Percentiles rank a stretch among this genome's conserved stretches.
These are phyloP conservation scores for Theocolax elegans DNA, from an alignment of 1,140 invertebrate genomes.

Conservation along the genomic window DNA sequence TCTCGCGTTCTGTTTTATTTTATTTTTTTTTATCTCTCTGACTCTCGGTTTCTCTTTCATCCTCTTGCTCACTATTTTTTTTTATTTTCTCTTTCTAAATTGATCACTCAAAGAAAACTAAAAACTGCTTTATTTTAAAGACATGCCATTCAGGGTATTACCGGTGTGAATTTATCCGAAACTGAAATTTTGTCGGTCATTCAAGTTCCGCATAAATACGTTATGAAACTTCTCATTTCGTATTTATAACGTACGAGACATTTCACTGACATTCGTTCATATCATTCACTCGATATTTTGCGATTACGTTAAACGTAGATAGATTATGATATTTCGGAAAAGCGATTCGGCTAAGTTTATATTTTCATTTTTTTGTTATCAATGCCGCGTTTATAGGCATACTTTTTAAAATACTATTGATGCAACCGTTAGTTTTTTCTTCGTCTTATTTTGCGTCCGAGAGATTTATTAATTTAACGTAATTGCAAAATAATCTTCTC, in stretches of 20 bases:
- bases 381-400: conserved; percentile 12
- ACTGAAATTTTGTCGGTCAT: conserved; percentile 63
- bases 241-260: conserved; percentile 39
- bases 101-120: conserved; percentile 42
- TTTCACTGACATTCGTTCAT: conserved; percentile 53
- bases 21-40: conserved; percentile 47
- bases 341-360: conserved; percentile 18
- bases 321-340: conserved; percentile 34
- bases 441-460: conserved; percentile 16
- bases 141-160: conserved; percentile 70
- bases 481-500: conserved; percentile 49
- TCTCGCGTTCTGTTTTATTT: conserved; percentile 44
- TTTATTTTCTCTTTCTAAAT: conserved; percentile 30
- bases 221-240: conserved; percentile 43
- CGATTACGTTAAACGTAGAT: conserved; percentile 35
- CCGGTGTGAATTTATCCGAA: conserved; percentile 67
- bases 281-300: conserved; percentile 50
- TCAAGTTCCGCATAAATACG: conserved; percentile 40
- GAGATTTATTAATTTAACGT: conserved; percentile 41
- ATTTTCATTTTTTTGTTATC: not conserved
- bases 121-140: conserved; percentile 57
- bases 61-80: conserved; percentile 35
- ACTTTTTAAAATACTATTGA: conserved; percentile 20
- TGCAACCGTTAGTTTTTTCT: conserved; percentile 21
- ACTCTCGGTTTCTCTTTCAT: conserved; percentile 12